phyloP scores from a whole-genome alignment of 1,140 invertebrate species.

The Anoplolepis gracilipes region DNA sequence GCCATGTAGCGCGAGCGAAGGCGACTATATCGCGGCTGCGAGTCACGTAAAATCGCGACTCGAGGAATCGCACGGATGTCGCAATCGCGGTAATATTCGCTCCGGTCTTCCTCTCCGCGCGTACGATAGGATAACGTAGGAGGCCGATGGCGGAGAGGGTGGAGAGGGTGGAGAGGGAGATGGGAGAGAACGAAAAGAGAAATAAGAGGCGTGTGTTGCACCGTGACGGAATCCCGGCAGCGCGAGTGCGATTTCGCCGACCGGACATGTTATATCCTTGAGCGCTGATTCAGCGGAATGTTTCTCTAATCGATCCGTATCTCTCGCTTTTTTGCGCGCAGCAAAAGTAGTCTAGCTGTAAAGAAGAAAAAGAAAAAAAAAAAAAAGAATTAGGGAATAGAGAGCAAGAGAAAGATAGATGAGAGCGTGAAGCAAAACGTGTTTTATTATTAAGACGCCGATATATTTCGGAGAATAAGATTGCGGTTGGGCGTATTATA shows the following conservation, averaged over 20 bases:
- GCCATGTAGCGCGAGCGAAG: constrained; percentile 29
- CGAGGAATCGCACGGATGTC: constrained; percentile 51
- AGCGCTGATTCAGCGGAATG: constrained; percentile 75
- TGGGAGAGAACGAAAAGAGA: constrained; percentile 35
- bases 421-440: neutral
- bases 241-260: constrained; percentile 70
- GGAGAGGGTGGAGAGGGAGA: neutral
- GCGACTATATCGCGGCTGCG: constrained; percentile 29
- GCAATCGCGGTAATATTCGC: constrained; percentile 61
- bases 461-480: neutral
- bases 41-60: constrained; percentile 35
- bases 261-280: constrained; percentile 75
- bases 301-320: constrained; percentile 74
- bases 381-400: constrained; percentile 10
- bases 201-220: constrained; percentile 61
- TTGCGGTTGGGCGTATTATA: neutral
- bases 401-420: constrained; percentile 21
- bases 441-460: constrained; percentile 19
- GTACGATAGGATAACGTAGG: neutral
- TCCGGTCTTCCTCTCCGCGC: constrained; percentile 37
- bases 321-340: constrained; percentile 52
- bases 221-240: constrained; percentile 70
- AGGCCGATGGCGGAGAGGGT: constrained; percentile 18
- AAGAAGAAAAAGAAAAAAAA: constrained; percentile 48
- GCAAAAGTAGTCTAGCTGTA: constrained; percentile 18